phyloP scores from a whole-genome alignment of 2,888 invertebrate species.

The Agrotis ipsilon region DNA sequence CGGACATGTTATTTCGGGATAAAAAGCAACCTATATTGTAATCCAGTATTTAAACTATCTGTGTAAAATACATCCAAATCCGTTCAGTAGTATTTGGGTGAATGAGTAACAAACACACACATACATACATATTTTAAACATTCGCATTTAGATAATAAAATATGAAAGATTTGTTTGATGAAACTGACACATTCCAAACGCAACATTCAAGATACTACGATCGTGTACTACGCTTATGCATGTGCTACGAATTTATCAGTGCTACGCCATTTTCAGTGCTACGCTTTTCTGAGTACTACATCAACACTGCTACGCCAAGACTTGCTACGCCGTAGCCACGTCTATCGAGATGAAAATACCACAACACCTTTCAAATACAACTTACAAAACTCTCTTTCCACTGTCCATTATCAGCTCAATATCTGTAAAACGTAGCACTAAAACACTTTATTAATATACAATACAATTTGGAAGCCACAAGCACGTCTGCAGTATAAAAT shows the following conservation, averaged over 20 bases:
- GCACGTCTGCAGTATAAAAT: conserved; percentile 57
- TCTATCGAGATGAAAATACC: not conserved
- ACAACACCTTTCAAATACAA: not conserved
- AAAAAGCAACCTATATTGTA: too few species aligned
- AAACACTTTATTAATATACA: conserved; percentile 55
- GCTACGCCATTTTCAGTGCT: not conserved
- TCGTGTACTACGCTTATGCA: not conserved
- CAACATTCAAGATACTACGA: not conserved
- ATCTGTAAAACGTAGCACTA: conserved; percentile 31
- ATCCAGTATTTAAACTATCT: too few species aligned
- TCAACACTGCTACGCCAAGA: not conserved
- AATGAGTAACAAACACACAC: too few species aligned
- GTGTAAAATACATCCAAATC: too few species aligned
- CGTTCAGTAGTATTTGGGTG: too few species aligned
- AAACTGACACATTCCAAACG: not conserved
- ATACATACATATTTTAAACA: too few species aligned
- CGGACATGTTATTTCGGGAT: too few species aligned
- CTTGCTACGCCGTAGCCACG: conserved; percentile 18
- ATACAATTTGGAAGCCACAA: conserved; percentile 41
- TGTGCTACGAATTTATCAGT: not conserved
- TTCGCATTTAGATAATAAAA: too few species aligned
- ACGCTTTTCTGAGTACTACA: not conserved
- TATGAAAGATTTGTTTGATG: too few species aligned
- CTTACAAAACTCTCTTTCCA: conserved; percentile 6
- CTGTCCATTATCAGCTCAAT: conserved; percentile 42